phyloP scores from a whole-genome alignment of 2,113 vertebrate genomes.

The Erinaceus europaeus region DNA sequence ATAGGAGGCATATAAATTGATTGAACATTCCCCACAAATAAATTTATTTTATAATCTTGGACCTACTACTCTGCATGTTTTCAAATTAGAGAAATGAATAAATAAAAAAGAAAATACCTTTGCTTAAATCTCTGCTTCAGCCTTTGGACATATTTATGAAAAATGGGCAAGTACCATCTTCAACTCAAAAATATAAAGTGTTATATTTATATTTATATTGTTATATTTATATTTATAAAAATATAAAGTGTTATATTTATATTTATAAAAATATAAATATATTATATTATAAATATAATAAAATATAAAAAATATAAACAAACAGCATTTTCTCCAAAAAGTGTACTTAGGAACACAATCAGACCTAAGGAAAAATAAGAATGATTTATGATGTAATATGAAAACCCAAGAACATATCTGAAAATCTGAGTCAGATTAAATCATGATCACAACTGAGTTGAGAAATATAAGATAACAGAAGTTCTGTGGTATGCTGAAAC shows the following conservation, averaged over 20 bases:
- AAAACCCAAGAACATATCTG: neutral
- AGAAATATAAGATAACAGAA: neutral
- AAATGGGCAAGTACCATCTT: too few relatives aligned
- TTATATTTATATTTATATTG: too few relatives aligned
- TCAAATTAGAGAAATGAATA: neutral
- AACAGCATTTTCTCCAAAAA: neutral
- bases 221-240: too few relatives aligned
- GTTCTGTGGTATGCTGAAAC: neutral
- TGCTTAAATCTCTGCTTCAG: neutral
- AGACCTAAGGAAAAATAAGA: neutral
- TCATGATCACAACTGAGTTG: neutral
- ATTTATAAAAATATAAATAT: too few relatives aligned
- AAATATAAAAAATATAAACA: neutral
- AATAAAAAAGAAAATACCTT: conserved; percentile 3
- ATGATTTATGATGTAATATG: neutral
- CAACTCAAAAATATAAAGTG: too few relatives aligned
- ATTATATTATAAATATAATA: neutral
- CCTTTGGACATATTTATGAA: neutral
- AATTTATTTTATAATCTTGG: neutral
- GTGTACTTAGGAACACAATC: neutral
- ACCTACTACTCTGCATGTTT: neutral
- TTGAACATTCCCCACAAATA: neutral
- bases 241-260: too few relatives aligned
- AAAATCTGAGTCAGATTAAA: conserved; percentile 2
- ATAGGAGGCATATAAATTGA: neutral